These are phyloP conservation scores for Actinopyga echinites DNA, from an alignment of 53 echinoderm and acorn worm genomes.

Conservation along the genomic window DNA sequence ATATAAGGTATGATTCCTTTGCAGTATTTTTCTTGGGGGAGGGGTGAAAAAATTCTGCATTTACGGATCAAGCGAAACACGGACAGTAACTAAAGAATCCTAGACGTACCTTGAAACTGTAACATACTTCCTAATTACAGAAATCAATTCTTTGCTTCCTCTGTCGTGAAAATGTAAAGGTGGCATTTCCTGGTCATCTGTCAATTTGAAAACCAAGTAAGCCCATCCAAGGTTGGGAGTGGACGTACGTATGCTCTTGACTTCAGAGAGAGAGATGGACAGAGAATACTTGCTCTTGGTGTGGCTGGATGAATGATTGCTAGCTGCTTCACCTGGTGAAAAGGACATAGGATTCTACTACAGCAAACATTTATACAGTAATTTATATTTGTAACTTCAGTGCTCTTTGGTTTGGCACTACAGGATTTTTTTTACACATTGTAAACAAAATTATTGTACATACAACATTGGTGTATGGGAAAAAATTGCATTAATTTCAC, in stretches of 20 bases:
- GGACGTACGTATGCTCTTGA: constrained; percentile 85
- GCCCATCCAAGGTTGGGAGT: constrained; percentile 91
- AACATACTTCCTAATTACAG: constrained; percentile 76
- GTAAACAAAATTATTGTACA: no score
- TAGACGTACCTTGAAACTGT: constrained; percentile 74
- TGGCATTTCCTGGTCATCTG: constrained; percentile 83
- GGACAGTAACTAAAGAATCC: neutral
- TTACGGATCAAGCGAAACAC: neutral
- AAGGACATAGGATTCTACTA: no score
- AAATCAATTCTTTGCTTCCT: constrained; percentile 72
- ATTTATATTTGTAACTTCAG: no score
- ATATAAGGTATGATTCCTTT: no score
- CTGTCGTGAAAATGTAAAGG: constrained; percentile 98
- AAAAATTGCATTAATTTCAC: no score
- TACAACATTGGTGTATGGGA: no score
- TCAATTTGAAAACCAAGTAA: constrained; percentile 84
- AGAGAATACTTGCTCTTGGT: constrained; percentile 69
- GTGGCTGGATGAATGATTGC: neutral
- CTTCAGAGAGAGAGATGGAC: constrained; percentile 70
- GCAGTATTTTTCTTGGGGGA: no score
- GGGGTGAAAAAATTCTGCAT: neutral
- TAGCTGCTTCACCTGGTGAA: neutral
- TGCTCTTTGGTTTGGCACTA: no score
- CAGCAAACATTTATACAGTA: no score
- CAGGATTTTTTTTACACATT: no score